Base-by-base conservation (phyloP, 64 coral and sea anemone genomes). In the Montipora foliosa region DNA sequence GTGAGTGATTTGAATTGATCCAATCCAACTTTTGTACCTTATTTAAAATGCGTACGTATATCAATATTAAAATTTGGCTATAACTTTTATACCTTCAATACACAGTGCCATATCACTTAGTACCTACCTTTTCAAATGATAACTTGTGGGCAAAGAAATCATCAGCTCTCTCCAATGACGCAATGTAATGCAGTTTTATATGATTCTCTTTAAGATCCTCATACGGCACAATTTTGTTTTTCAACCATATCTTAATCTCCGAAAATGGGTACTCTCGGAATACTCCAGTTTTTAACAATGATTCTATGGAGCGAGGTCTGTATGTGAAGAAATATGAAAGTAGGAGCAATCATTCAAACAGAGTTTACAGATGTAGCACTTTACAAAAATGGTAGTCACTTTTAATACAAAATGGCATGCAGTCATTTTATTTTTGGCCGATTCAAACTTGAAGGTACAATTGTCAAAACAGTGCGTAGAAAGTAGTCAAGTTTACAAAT, bases 121-220 rank as follows among this genome's bases (percentile, higher is more conserved):
- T 25, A 79, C 79, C 72, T 92, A 97, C 96, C 93, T 94, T 95
- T 8, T 92, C 78, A 53, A 97, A 93, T 83, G 89, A 84, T 47
- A 97, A 89, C 79, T 44, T 94, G 74, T 95, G 74, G 44, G 95
- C 85, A 86, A 95, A 97, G 73, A 89, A 97, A 8, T 89, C 92
- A 12, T 87, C 89, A 25, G 93, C 87, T 19, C 58, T 84, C 75
- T 97, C 96, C 59, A 95, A 47, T 4, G 75, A 62, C 79, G 70
- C 47, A 14, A 97, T 79, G 46, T 89, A 97, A 60, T 95, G 61
- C 19, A 67, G 55, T 53, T 91, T 94, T 6, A 97, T 61, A 4
- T 79, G 76, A 17, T 83, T 14, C 3, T 89, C 93, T 44, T 52
- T 79, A 8, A 97, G 47, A 16, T 67, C 44, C 68, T 89, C 61